Conservation (phyloP, 2,797 vertebrate genomes). For the Rachycentron canadum region DNA sequence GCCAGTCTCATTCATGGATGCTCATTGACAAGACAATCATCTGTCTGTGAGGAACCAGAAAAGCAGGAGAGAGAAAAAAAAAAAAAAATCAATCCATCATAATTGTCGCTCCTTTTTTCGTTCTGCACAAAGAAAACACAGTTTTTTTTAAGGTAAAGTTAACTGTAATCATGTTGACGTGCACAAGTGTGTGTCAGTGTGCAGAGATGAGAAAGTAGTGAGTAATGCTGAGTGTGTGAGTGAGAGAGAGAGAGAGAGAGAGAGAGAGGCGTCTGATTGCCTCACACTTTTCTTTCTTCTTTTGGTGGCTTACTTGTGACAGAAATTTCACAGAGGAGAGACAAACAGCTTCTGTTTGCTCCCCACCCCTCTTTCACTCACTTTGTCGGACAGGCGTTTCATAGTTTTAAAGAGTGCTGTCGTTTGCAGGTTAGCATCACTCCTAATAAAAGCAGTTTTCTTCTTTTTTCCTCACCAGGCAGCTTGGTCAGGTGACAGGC, state of each 20-base stretch:
- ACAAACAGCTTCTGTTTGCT: slow-evolving; percentile 48
- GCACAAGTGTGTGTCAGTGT: slow-evolving; percentile 25
- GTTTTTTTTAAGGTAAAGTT: slow-evolving; percentile 39
- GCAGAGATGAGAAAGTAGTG: slow-evolving; percentile 11
- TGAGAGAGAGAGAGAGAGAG: slow-evolving; percentile 1
- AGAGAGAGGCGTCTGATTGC: slow-evolving; percentile 31
- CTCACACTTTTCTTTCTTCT: slow-evolving; percentile 25
- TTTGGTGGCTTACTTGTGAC: slow-evolving; percentile 49
- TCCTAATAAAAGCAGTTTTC: slow-evolving; percentile 67
- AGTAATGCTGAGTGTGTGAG: slow-evolving; percentile 27
- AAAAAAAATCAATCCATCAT: slow-evolving; percentile 27
- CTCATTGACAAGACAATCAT: slow-evolving; percentile 36
- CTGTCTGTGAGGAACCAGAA: slow-evolving; percentile 17
- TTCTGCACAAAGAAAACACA: slow-evolving; percentile 13
- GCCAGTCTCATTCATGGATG: slow-evolving; percentile 32
- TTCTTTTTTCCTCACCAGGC: slow-evolving; percentile 46
- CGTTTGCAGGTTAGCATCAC: slow-evolving; percentile 54
- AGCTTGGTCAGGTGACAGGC: slow-evolving; percentile 71
- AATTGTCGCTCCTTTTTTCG: slow-evolving; percentile 26
- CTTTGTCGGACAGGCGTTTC: slow-evolving; percentile 48
- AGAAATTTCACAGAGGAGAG: slow-evolving; percentile 48
- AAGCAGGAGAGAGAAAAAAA: slow-evolving; percentile 7
- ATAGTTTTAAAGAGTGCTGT: slow-evolving; percentile 60
- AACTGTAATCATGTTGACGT: slow-evolving; percentile 50
- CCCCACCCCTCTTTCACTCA: slow-evolving; percentile 45